Evolutionary conservation across 2,113 vertebrate species (phyloP), one percentile per base, ranked within the genome.

Genomic region (Columba livia): DNA sequence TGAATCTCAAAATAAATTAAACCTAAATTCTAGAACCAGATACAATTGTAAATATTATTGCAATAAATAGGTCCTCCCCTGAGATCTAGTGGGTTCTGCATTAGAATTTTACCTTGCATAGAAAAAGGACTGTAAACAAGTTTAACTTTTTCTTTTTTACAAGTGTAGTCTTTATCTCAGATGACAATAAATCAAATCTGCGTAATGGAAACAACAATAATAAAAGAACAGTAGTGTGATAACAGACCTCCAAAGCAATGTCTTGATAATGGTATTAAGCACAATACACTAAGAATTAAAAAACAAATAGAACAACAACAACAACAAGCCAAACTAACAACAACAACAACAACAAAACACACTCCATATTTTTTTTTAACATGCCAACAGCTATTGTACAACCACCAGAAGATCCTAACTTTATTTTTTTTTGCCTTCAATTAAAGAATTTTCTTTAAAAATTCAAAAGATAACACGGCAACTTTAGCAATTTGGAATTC

Each of bases 21-120:
- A 57, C 4, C 10, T 91, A 61, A 89, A 70, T 15, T 84, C 29
- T 40, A 81, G 53, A 54, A 65, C 12, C 12, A 95, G 75, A 89
- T 83, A 85, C 90, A 90, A 93, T 48, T 73, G 20, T 81, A 93
- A 87, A 88, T 74, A 51, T 56, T 85, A 84, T 50, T 94, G 64
- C 13, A 47, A 93, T 95, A 87, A 89, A 74, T 78, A 87, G 64
- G 11, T 12, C 9, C 8, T 56, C 21, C 79, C 36, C 64, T 79
- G 58, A 60, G 38, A 69, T 80, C 62, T 83, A n/a, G 19, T 71
- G n/a, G 26, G 14, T 83, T 87, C 44, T 0, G 0, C 12, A 48
- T 79, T 57, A 67, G 64, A 79, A 20, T 71, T 91, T 82, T 70
- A 53, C 12, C 38, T 71, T 29, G 3, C 10, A 32, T 64, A 58